phyloP scores from a whole-genome alignment of 2,888 invertebrate genomes.

The Leptopilina syphax region DNA sequence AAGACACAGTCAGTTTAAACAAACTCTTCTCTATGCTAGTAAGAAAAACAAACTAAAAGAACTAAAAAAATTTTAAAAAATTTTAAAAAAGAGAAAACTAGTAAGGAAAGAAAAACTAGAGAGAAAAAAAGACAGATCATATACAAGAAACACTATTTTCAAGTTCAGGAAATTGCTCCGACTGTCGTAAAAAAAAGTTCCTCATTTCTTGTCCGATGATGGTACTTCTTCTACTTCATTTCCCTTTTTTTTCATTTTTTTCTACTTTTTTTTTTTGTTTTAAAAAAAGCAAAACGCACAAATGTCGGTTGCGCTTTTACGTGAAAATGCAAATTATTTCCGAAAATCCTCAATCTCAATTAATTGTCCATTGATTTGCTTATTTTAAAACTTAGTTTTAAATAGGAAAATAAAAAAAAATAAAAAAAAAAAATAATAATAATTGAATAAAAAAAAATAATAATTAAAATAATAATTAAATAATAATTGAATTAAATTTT shows the following conservation, averaged over 20 bases:
- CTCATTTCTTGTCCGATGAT: constrained; percentile 26
- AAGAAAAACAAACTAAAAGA: background rate
- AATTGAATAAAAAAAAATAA: too few relatives aligned
- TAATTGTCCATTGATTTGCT: constrained; percentile 1
- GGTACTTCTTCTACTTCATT: constrained; percentile 4
- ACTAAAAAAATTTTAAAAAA: background rate
- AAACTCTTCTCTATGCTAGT: background rate
- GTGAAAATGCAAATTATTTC: constrained; percentile 29
- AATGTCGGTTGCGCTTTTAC: constrained; percentile 14
- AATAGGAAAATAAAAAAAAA: too few relatives aligned
- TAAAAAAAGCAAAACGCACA: constrained; percentile 16
- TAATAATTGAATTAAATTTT: background rate
- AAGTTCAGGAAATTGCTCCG: constrained; percentile 31
- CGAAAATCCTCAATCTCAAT: constrained; percentile 5
- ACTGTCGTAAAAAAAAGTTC: constrained; percentile 22
- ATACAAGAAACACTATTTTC: constrained; percentile 26
- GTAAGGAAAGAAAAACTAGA: background rate
- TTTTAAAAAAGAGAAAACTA: background rate
- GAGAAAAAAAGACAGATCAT: background rate
- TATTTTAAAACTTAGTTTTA: too few relatives aligned
- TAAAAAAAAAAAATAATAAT: too few relatives aligned
- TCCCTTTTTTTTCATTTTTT: background rate
- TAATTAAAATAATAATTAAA: too few relatives aligned
- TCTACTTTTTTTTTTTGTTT: too few relatives aligned
- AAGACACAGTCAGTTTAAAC: background rate